phyloP scores from a whole-genome alignment of 2,113 vertebrate species.

The Tachuris rubrigastra region DNA sequence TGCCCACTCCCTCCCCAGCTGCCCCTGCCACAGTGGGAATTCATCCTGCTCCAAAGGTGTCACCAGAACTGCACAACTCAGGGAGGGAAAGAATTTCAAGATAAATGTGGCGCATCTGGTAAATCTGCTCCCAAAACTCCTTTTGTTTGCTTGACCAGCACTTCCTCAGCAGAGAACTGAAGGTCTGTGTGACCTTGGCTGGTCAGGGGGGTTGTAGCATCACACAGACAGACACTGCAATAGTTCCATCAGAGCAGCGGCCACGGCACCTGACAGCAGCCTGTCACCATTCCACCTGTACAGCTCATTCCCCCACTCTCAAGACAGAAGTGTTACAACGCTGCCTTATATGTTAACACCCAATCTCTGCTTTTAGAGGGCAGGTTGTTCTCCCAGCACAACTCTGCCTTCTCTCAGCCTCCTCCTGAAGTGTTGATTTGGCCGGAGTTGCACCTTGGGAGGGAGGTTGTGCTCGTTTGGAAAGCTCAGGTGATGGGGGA shows the following conservation, averaged over 20 bases:
- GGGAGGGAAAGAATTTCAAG: neutral
- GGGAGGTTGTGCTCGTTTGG: neutral
- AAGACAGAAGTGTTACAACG: accelerated
- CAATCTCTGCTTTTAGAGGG: neutral
- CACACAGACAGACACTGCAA: neutral
- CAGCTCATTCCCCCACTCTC: accelerated
- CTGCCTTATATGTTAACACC: neutral
- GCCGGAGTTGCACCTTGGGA: accelerated
- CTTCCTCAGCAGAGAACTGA: neutral
- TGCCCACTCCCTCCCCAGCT: neutral
- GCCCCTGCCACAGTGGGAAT: neutral
- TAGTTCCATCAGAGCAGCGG: neutral
- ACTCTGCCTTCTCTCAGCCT: neutral
- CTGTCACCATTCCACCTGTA: neutral
- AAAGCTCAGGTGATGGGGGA: neutral
- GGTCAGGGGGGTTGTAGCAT: neutral
- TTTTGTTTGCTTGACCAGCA: neutral
- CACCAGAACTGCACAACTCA: neutral
- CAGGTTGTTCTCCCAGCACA: neutral
- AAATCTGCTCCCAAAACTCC: neutral
- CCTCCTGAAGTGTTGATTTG: neutral
- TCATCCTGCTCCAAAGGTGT: neutral
- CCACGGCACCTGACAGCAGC: neutral
- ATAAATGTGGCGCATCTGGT: neutral
- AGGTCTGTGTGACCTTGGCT: neutral